Evolutionary conservation across 1,140 invertebrate genomes (phyloP).

Genomic region (Stratiolaelaps scimitus): DNA sequence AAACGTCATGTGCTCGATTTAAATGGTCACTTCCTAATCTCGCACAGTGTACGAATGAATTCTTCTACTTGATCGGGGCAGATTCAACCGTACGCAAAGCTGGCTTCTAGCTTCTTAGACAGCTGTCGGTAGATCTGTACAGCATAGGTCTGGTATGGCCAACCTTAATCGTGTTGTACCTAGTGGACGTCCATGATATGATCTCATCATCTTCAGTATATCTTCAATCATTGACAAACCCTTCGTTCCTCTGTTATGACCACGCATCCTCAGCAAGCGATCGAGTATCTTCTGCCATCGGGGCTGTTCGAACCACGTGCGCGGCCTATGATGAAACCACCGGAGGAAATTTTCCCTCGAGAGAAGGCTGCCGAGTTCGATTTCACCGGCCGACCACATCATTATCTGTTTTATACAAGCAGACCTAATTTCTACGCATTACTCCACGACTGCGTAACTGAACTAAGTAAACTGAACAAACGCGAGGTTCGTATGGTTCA

Average conservation of each 20-base stretch:
- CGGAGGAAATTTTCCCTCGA: slow-evolving; percentile 67
- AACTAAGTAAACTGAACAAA: slow-evolving; percentile 53
- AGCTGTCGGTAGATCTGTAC: no score
- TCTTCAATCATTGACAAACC: slow-evolving; percentile 24
- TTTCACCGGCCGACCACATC: slow-evolving; percentile 65
- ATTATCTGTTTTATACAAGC: slow-evolving; percentile 77
- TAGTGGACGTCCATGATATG: no score
- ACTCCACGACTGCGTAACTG: slow-evolving; percentile 49
- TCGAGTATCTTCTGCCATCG: slow-evolving; percentile 81
- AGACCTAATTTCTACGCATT: slow-evolving; percentile 60
- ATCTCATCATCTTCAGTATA: no score
- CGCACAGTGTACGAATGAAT: no score
- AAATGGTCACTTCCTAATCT: no score
- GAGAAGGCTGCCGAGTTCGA: slow-evolving; percentile 66
- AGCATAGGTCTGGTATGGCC: no score
- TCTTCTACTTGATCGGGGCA: no score
- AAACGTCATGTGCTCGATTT: no score
- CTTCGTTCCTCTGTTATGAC: slow-evolving; percentile 29
- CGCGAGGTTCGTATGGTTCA: slow-evolving; percentile 55
- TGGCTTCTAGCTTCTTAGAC: background rate
- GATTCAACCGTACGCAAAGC: no score
- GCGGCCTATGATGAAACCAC: slow-evolving; percentile 69
- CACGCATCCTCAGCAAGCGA: slow-evolving; percentile 53
- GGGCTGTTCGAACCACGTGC: slow-evolving; percentile 67
- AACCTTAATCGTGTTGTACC: no score